These are phyloP conservation scores for Pampus argenteus DNA, from an alignment of 2,797 vertebrate genomes.

Conservation along the genomic window DNA sequence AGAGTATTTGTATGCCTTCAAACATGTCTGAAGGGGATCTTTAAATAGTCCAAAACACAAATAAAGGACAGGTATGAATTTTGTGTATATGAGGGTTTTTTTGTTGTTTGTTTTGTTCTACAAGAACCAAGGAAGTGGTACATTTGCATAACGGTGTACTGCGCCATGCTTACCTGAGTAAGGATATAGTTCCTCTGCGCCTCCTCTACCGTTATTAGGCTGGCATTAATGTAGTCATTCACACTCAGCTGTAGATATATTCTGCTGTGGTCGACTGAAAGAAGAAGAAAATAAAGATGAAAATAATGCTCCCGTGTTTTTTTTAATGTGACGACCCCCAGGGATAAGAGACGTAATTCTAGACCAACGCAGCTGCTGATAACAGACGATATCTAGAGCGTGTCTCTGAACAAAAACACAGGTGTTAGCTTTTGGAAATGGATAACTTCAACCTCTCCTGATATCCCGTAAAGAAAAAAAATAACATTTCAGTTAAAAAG, in stretches of 20 bases:
- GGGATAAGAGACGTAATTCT: constrained; percentile 4
- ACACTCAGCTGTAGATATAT: constrained; percentile 92
- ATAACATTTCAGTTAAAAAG: constrained; percentile 6
- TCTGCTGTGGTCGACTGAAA: constrained; percentile 97
- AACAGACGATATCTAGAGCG: constrained; percentile 4
- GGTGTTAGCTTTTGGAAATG: neutral
- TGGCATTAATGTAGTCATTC: constrained; percentile 98
- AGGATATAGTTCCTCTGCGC: constrained; percentile 98
- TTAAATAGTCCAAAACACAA: neutral
- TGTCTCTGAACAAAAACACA: constrained; percentile 12
- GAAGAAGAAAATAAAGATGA: constrained; percentile 19
- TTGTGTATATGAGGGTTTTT: neutral
- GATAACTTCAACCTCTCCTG: neutral
- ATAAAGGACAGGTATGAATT: neutral
- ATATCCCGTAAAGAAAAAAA: neutral
- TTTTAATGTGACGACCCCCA: neutral
- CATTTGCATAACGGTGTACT: neutral
- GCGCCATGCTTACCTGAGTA: constrained; percentile 89
- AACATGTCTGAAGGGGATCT: too few relatives aligned
- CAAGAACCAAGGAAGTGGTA: too few relatives aligned
- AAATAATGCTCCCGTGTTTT: constrained; percentile 26
- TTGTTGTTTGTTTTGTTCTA: too few relatives aligned
- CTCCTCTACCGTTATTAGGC: constrained; percentile 95
- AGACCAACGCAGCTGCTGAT: constrained; percentile 43
- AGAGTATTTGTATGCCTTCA: too few relatives aligned